Evolutionary conservation across 2,113 vertebrate species (phyloP).

Genomic region (Coregonus clupeaformis): DNA sequence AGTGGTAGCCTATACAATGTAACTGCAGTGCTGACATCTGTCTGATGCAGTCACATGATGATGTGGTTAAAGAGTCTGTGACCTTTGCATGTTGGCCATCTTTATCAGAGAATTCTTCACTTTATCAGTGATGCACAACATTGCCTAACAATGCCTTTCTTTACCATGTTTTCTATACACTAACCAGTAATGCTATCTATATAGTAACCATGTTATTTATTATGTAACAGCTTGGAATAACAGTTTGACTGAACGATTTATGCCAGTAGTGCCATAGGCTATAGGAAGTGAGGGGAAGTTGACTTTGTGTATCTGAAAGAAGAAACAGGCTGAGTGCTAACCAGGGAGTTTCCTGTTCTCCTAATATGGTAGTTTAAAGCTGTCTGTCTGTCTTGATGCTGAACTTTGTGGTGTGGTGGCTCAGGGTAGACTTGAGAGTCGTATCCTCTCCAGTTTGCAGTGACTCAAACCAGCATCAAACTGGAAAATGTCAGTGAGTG

Average conservation of each 20-base stretch:
- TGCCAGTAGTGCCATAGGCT: background rate
- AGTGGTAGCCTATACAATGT: background rate
- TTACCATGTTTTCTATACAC: background rate
- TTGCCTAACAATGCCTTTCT: background rate
- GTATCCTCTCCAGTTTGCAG: background rate
- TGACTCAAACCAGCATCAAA: slow-evolving; percentile 1
- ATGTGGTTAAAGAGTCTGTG: background rate
- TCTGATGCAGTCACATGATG: background rate
- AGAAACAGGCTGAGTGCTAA: slow-evolving; percentile 31
- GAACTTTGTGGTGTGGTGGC: slow-evolving; percentile 28
- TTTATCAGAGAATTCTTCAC: background rate
- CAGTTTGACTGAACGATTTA: background rate
- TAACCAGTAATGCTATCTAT: background rate
- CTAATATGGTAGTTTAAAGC: slow-evolving; percentile 62
- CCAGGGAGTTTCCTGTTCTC: slow-evolving; percentile 67
- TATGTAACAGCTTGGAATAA: background rate
- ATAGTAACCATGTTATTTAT: background rate
- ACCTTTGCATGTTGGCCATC: background rate
- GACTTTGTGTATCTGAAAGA: slow-evolving; percentile 29
- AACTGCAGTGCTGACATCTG: background rate
- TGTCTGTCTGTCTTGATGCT: slow-evolving; percentile 28
- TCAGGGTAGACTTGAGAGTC: slow-evolving; percentile 11
- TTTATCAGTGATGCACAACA: background rate
- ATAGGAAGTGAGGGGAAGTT: slow-evolving; percentile 34
- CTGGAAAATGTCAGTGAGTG: background rate